Base-by-base conservation (phyloP, 2,888 invertebrate species). In the Acleris emargana region DNA sequence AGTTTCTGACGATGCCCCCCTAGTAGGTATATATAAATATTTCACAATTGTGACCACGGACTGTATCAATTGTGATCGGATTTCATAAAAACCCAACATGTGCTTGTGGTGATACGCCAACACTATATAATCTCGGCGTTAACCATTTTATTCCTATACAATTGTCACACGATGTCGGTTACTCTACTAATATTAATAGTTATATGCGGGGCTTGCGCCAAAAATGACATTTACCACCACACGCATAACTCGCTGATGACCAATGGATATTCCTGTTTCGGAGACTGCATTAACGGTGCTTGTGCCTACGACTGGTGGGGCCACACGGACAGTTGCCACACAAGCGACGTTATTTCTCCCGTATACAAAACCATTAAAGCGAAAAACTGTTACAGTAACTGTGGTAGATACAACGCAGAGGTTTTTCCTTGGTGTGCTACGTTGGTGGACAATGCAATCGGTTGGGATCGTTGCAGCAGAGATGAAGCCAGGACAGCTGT, bases 401-500 rank as follows among this genome's bases (percentile, higher is more conserved):
- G 66, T 13, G 66, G 66, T 0, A 16, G n/a, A 1, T 66, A 47
- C 52, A 47, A 57, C 20, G 45, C 45, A 6, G 61, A 66, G 4
- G 16, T 28, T 6, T 66, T 32, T 17, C n/a, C 17, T 2, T 66
- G 66, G 66, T 66, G 66, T 47, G 66, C 57, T 5, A 64, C 64
- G 2, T 25, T 61, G 47, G 57, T n/a, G 11, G 61, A 20, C 25
- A n/a, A 47, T 28, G 38, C 43, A 5, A 38, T 66, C 13, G 42
- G 38, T 1, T 66, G 66, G 66, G 60, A 66, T 1, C 25, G 51
- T n/a, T 66, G 66, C 18, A 25, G n/a, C n/a, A 61, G 47, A 47
- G 13, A 25, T 1, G 51, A 54, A 57, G 55, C 66, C 11, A 57
- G 5, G 20, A 61, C 61, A 1, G 61, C 61, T 5, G 47, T 7